phyloP scores from a whole-genome alignment of 2,797 vertebrate species.

The Odontamblyopus lacepedii region DNA sequence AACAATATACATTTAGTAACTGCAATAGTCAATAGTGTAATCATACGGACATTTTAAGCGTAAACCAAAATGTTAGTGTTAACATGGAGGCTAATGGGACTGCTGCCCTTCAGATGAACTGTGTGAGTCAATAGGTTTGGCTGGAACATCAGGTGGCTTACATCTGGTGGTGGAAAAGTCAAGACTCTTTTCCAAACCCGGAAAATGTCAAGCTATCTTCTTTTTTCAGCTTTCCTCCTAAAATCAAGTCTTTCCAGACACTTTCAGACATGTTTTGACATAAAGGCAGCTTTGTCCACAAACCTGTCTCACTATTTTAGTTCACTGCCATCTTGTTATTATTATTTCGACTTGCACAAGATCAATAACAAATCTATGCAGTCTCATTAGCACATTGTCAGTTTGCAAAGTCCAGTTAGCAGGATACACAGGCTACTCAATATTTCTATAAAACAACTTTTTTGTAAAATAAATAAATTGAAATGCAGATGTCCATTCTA shows the following conservation, averaged over 20 bases:
- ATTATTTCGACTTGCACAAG: constrained; percentile 25
- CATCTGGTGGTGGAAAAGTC: background rate
- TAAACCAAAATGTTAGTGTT: background rate
- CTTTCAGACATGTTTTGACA: constrained; percentile 34
- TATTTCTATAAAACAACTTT: too few species aligned
- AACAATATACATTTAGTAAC: background rate
- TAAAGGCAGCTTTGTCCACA: constrained; percentile 16
- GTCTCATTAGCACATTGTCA: constrained; percentile 18
- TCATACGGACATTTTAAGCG: background rate
- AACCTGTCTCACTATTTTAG: constrained; percentile 23
- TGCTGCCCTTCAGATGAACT: constrained; percentile 25
- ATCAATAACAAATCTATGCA: constrained; percentile 23
- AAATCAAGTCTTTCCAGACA: constrained; percentile 15
- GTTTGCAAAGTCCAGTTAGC: background rate
- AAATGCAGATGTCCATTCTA: constrained; percentile 27
- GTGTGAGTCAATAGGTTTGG: constrained; percentile 16
- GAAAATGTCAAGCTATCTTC: constrained; percentile 21
- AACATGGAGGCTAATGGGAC: background rate
- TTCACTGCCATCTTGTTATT: constrained; percentile 19
- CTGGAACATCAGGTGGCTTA: constrained; percentile 2
- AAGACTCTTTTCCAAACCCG: background rate
- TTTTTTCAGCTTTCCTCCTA: background rate
- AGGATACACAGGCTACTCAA: too few species aligned
- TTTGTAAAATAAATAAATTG: too few species aligned
- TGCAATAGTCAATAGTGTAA: background rate